These are phyloP conservation scores for Coenobita brevimanus DNA, from an alignment of 1,140 invertebrate species.

Conservation along the genomic window DNA sequence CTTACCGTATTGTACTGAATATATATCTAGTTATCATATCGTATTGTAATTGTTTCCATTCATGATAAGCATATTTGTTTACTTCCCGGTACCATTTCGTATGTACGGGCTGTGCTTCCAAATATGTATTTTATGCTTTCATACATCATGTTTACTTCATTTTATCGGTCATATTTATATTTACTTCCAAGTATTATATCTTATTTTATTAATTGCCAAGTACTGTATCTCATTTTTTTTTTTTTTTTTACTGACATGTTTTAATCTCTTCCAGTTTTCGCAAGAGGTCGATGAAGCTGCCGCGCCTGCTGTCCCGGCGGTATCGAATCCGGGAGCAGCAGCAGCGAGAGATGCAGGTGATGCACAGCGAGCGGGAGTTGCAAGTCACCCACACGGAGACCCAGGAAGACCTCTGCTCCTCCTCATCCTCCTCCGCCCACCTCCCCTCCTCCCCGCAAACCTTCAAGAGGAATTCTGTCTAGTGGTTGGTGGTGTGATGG, in stretches of 20 bases:
- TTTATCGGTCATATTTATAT: too few species aligned
- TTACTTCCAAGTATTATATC: too few species aligned
- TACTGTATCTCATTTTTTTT: too few species aligned
- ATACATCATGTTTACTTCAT: too few species aligned
- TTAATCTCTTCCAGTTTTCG: slow-evolving; percentile 18
- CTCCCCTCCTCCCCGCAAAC: slow-evolving; percentile 15
- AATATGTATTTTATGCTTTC: too few species aligned
- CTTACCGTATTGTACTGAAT: too few species aligned
- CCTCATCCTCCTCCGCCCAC: slow-evolving; percentile 25
- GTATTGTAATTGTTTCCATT: too few species aligned
- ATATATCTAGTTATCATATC: too few species aligned
- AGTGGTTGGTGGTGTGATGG: not conserved
- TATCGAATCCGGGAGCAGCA: slow-evolving; percentile 51
- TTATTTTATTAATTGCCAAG: too few species aligned
- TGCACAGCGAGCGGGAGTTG: not conserved
- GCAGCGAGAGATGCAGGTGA: slow-evolving; percentile 28
- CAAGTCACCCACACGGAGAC: slow-evolving; percentile 56
- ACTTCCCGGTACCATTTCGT: too few species aligned
- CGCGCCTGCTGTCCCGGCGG: slow-evolving; percentile 40
- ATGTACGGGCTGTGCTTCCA: too few species aligned
- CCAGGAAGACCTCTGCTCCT: slow-evolving; percentile 53
- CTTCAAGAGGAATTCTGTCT: slow-evolving; percentile 57
- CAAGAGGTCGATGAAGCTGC: slow-evolving; percentile 43
- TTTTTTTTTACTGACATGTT: not conserved
- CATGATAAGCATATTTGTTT: too few species aligned